A percentile compares a stretch with the other conserved stretches of the same genome.
Evolutionary conservation across 1,140 invertebrate species (phyloP).

Genomic region (Rhysida immarginata): DNA sequence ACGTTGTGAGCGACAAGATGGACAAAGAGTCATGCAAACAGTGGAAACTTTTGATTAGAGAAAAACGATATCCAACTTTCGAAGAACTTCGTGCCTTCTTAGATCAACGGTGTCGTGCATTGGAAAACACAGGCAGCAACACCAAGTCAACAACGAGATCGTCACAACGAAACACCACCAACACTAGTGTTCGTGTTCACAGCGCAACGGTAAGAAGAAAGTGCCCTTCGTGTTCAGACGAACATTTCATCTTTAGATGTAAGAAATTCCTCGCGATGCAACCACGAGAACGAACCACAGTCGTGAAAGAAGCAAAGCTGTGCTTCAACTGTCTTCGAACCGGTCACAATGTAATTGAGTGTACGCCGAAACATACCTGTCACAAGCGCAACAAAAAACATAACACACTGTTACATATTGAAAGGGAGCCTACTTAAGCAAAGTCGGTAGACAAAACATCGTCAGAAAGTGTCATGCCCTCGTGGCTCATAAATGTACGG

Average conservation of each 20-base stretch:
- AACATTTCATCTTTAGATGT: not conserved
- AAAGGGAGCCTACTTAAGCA: not conserved
- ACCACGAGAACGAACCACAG: not conserved
- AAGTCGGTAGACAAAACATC: not conserved
- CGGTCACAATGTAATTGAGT: not conserved
- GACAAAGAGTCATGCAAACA: constrained; percentile 8
- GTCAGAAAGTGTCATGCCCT: not conserved
- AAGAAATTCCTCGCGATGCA: not conserved
- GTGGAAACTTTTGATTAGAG: not conserved
- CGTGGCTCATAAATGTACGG: not conserved
- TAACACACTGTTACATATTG: not conserved
- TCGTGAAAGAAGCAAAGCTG: not conserved
- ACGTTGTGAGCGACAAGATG: constrained; percentile 4
- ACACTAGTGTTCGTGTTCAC: not conserved
- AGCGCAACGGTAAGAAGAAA: not conserved
- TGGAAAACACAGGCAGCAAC: not conserved
- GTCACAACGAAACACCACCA: not conserved
- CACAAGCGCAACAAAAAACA: not conserved
- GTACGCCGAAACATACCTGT: not conserved
- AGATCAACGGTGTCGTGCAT: not conserved
- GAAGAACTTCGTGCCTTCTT: not conserved
- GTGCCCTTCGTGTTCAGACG: not conserved
- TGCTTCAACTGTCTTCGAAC: not conserved
- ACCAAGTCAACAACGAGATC: not conserved
- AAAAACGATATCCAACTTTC: not conserved